Evolutionary conservation across 2,888 invertebrate species (phyloP).

Genomic region (Sympetrum striolatum): DNA sequence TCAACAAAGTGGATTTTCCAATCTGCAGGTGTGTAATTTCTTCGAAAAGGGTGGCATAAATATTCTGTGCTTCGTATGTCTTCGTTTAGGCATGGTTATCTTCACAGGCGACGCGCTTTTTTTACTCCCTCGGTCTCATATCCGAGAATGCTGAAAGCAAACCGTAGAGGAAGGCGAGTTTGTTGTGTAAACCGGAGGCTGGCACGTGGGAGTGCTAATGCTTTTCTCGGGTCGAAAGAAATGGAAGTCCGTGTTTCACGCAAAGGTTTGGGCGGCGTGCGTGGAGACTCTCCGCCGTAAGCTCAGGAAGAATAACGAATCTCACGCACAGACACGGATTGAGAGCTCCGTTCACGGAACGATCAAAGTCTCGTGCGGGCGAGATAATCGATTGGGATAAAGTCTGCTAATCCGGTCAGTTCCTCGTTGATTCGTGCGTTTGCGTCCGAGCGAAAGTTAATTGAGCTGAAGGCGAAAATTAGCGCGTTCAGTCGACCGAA

Average conservation of each 20-base stretch:
- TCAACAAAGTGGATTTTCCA: too few species aligned
- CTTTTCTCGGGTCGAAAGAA: neutral
- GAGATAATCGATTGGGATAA: constrained; percentile 15
- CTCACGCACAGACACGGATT: neutral
- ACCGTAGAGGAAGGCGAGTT: neutral
- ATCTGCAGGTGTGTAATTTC: too few species aligned
- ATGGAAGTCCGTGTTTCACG: neutral
- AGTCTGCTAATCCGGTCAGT: neutral
- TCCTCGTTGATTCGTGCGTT: neutral
- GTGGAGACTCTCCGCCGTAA: neutral
- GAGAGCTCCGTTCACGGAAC: neutral
- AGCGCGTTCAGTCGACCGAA: too few species aligned
- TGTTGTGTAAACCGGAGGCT: neutral
- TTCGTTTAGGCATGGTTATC: neutral
- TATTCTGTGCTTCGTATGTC: too few species aligned
- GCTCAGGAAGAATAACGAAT: neutral
- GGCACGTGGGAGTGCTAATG: neutral
- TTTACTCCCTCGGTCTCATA: neutral
- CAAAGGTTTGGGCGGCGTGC: neutral
- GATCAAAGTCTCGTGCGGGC: constrained; percentile 19
- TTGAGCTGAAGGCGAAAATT: too few species aligned
- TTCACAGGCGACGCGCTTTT: neutral
- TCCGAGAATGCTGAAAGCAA: too few species aligned
- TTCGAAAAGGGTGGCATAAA: too few species aligned
- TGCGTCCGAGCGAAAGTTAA: neutral